Conservation (phyloP, 2,797 vertebrate genomes). For the Siniperca scherzeri region DNA sequence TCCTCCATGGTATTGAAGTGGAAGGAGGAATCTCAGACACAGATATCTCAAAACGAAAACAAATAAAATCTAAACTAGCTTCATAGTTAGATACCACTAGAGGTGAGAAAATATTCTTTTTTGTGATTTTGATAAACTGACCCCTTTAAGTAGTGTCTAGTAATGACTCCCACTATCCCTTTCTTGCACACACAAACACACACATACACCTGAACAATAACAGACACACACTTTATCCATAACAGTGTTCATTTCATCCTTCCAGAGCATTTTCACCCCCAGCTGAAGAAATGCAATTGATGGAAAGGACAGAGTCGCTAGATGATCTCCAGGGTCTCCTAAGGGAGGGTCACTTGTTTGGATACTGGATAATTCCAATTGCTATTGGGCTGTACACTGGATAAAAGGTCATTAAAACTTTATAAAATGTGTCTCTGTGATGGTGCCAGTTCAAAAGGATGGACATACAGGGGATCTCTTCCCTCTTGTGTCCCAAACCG, state of each 20-base stretch:
- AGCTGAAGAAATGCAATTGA: constrained; percentile 28
- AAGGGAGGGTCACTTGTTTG: constrained; percentile 65
- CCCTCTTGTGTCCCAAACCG: constrained; percentile 64
- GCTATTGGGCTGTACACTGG: constrained; percentile 34
- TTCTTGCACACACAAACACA: neutral
- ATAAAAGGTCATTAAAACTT: constrained; percentile 79
- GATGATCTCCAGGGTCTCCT: constrained; percentile 38
- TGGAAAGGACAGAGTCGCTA: constrained; percentile 19
- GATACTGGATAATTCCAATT: constrained; percentile 72
- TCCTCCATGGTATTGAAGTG: neutral
- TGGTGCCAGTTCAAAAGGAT: constrained; percentile 63
- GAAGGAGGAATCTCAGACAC: neutral
- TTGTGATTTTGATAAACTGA: neutral
- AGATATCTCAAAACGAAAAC: neutral
- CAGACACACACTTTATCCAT: neutral
- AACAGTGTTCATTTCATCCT: constrained; percentile 10
- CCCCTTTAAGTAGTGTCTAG: neutral
- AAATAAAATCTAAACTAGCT: neutral
- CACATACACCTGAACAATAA: neutral
- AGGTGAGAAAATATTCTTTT: neutral
- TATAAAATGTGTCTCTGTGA: constrained; percentile 76
- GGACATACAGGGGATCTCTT: constrained; percentile 54
- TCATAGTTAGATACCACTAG: neutral
- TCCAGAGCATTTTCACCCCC: constrained; percentile 17
- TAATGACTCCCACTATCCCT: neutral